Conservation (phyloP, 2,797 vertebrate species). For the Phataginus tricuspis region DNA sequence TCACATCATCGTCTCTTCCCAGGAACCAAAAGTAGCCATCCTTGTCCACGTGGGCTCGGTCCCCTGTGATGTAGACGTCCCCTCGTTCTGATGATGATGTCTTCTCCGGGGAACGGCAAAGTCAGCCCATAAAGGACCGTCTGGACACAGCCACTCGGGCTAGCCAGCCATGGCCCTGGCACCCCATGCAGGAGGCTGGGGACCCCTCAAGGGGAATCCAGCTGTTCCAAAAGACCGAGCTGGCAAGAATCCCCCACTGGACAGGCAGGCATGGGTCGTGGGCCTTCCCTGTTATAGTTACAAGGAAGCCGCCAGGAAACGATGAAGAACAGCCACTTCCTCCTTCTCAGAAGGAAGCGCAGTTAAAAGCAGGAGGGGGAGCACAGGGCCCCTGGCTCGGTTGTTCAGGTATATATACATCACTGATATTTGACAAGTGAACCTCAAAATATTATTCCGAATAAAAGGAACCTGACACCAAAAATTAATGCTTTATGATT, state of each 20-base stretch:
- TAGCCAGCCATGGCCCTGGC: accelerated
- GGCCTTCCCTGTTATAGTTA: not conserved
- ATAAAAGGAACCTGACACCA: not conserved
- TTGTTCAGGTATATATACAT: not conserved
- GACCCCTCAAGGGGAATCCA: not conserved
- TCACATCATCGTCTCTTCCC: slow-evolving; percentile 87
- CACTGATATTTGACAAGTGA: too few relatives aligned
- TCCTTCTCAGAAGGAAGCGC: not conserved
- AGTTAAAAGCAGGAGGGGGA: not conserved
- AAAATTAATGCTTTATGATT: not conserved
- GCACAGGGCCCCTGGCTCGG: not conserved
- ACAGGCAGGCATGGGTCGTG: not conserved
- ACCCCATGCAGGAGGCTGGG: not conserved
- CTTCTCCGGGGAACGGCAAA: slow-evolving; percentile 77
- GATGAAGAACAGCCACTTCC: not conserved
- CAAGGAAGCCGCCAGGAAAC: not conserved
- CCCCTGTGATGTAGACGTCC: slow-evolving; percentile 88
- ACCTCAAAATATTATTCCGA: not conserved
- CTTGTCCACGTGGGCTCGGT: slow-evolving; percentile 84
- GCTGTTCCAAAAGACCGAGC: not conserved
- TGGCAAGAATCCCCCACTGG: not conserved
- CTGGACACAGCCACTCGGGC: not conserved
- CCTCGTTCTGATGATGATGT: slow-evolving; percentile 83
- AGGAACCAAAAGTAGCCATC: slow-evolving; percentile 88
- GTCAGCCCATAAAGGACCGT: not conserved